Conservation (phyloP, 2,113 vertebrate genomes). For the Cervus canadensis region DNA sequence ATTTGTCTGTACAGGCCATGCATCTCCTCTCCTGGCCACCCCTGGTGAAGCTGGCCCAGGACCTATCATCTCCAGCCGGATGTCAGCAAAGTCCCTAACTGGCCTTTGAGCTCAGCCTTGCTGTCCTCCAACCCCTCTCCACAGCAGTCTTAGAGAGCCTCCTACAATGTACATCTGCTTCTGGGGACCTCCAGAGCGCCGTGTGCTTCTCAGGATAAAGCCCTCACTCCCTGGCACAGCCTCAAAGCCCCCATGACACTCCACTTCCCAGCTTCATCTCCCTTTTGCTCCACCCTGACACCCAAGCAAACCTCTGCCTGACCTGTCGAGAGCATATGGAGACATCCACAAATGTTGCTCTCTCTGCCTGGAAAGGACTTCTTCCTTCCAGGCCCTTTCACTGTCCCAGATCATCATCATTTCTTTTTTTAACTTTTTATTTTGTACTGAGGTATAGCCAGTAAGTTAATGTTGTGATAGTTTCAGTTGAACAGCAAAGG, state of each 20-base stretch:
- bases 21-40: neutral
- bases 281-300: neutral
- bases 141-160: neutral
- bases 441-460: neutral
- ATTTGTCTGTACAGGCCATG: neutral
- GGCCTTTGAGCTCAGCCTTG: neutral
- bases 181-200: rapidly evolving
- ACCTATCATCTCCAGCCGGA: rapidly evolving
- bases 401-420: neutral
- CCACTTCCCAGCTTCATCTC: neutral
- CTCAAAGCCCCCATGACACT: rapidly evolving
- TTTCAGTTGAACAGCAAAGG: neutral
- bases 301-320: neutral
- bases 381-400: neutral
- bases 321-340: rapidly evolving
- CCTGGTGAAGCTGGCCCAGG: neutral
- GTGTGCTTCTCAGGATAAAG: neutral
- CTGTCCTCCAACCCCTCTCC: neutral
- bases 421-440: neutral
- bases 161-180: neutral
- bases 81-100: neutral
- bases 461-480: neutral
- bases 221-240: neutral
- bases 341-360: rapidly evolving
- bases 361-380: neutral